A percentile compares a stretch with the other conserved stretches of the same genome.
Evolutionary conservation across 2,888 invertebrate genomes (phyloP).

Genomic region (Portevinia maculata): DNA sequence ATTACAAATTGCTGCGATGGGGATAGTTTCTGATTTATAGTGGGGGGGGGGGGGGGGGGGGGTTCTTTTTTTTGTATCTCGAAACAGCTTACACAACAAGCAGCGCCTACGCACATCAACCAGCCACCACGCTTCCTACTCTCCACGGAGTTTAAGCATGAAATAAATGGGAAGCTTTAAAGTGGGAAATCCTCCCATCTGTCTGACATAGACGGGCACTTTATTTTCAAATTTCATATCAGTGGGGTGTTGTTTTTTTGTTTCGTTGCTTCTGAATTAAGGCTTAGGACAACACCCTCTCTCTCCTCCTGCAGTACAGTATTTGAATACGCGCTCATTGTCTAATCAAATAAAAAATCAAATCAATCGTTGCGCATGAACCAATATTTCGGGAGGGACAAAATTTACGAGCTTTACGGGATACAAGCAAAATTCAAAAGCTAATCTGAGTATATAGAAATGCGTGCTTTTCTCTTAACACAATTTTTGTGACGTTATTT

Average conservation of each 20-base stretch:
- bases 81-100: not conserved
- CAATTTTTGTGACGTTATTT: not conserved
- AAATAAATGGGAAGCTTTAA: constrained; percentile 1
- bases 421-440: constrained; percentile 6
- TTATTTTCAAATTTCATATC: not conserved
- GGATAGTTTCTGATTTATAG: constrained; percentile 1
- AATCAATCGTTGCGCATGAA: constrained; percentile 47
- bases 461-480: constrained; percentile 8
- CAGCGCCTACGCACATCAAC: not conserved
- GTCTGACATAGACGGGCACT: not conserved
- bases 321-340: constrained; percentile 12
- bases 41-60: too few species aligned
- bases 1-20: not conserved
- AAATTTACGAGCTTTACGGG: constrained; percentile 30
- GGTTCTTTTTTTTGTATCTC: too few species aligned
- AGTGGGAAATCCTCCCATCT: not conserved
- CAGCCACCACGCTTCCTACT: not conserved
- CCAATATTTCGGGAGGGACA: constrained; percentile 28
- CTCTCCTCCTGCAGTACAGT: not conserved
- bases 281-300: not conserved
- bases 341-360: constrained; percentile 30
- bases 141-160: not conserved
- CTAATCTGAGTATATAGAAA: constrained; percentile 11
- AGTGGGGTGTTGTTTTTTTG: not conserved
- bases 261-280: not conserved